Conservation (phyloP, 1,140 invertebrate species). For the Araneus ventricosus region DNA sequence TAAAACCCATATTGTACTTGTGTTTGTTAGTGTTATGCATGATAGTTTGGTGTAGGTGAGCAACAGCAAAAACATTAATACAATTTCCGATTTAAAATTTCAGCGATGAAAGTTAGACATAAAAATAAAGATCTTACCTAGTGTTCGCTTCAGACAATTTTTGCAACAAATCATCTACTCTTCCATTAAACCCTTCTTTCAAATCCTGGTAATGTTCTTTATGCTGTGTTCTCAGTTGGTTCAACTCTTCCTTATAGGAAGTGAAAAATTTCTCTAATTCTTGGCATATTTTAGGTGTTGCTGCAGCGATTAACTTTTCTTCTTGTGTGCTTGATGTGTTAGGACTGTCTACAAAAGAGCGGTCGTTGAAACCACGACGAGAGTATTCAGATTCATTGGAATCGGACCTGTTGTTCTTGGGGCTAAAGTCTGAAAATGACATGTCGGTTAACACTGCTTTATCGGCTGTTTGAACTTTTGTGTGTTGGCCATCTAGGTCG, state of each 20-base stretch:
- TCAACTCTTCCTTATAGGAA: slow-evolving; percentile 81
- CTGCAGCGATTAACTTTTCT: background rate
- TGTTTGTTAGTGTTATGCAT: no score
- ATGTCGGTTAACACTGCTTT: slow-evolving; percentile 58
- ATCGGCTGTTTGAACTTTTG: slow-evolving; percentile 35
- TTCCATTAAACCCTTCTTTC: slow-evolving; percentile 87
- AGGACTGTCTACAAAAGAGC: no score
- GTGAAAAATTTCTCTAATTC: slow-evolving; percentile 61
- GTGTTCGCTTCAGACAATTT: slow-evolving; percentile 89
- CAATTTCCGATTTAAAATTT: no score
- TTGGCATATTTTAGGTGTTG: slow-evolving; percentile 29
- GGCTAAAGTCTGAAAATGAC: slow-evolving; percentile 4
- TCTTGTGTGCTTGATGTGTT: background rate
- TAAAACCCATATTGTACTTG: no score
- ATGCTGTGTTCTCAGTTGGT: slow-evolving; percentile 85
- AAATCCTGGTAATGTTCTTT: slow-evolving; percentile 83
- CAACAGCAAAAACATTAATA: no score
- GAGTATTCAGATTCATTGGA: background rate
- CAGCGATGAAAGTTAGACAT: no score
- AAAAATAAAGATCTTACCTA: slow-evolving; percentile 77
- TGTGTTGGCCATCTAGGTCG: background rate
- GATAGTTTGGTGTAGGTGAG: no score
- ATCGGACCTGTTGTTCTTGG: background rate
- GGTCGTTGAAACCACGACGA: background rate
- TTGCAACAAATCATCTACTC: slow-evolving; percentile 87